Evolutionary conservation across 2,888 invertebrate species (phyloP).

Genomic region (Dryococelus australis): DNA sequence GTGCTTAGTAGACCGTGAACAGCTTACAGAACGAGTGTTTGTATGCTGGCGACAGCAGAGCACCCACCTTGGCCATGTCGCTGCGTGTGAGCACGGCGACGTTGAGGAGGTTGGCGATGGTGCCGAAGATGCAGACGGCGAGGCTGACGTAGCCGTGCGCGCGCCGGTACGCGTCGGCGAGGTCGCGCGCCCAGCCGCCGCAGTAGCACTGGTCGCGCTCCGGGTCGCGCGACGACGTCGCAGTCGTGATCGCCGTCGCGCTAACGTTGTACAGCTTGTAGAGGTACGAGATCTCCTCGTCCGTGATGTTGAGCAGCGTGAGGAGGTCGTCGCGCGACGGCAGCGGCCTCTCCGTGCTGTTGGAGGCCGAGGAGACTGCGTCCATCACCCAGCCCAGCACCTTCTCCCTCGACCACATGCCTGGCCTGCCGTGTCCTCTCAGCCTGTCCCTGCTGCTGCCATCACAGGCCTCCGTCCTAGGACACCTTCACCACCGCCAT

Average conservation of each 20-base stretch:
- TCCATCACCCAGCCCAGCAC: neutral
- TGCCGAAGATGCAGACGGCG: conserved; percentile 22
- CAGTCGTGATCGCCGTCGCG: neutral
- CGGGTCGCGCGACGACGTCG: no score
- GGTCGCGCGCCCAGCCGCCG: conserved; percentile 81
- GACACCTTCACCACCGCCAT: no score
- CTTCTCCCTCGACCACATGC: neutral
- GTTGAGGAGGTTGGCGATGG: conserved; percentile 87
- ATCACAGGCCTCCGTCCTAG: no score
- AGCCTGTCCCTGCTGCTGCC: no score
- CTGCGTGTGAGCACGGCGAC: conserved; percentile 87
- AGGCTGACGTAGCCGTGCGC: conserved; percentile 29
- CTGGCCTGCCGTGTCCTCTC: no score
- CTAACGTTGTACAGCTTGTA: neutral
- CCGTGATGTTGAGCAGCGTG: neutral
- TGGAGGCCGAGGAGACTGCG: neutral
- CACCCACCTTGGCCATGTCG: conserved; percentile 74
- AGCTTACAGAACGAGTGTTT: no score
- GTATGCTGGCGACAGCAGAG: no score
- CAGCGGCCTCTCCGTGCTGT: neutral
- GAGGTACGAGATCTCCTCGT: conserved; percentile 4
- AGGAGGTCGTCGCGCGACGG: neutral
- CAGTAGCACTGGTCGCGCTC: conserved; percentile 58
- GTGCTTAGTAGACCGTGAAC: no score
- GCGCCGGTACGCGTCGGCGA: conserved; percentile 1